Evolutionary conservation across 2,888 invertebrate species (phyloP).

Genomic region (Idaea straminata): DNA sequence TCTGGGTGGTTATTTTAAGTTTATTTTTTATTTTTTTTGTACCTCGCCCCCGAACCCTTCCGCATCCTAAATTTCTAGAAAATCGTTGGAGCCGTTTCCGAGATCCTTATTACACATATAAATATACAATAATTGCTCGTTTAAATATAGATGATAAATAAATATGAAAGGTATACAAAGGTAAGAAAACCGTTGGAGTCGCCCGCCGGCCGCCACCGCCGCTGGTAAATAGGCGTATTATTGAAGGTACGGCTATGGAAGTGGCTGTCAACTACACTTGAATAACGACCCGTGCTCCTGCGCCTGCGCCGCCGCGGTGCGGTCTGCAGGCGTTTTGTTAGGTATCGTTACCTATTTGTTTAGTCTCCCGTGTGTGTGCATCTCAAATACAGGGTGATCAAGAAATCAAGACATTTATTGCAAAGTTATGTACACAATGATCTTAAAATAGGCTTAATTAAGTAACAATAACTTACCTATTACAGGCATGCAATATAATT

Average conservation of each 20-base stretch:
- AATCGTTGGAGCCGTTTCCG: no score
- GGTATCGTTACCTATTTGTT: slow-evolving; percentile 55
- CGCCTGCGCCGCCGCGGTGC: neutral
- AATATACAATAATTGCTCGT: no score
- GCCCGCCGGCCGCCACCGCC: slow-evolving; percentile 38
- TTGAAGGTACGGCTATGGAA: slow-evolving; percentile 62
- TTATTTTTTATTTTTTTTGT: no score
- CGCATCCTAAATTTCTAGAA: no score
- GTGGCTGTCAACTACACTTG: slow-evolving; percentile 77
- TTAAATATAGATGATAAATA: no score
- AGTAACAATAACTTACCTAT: no score
- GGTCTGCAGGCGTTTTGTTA: slow-evolving; percentile 58
- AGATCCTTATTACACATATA: no score
- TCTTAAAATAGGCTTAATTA: neutral
- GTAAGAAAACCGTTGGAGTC: slow-evolving; percentile 9
- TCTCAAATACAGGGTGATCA: slow-evolving; percentile 17
- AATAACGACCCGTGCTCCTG: slow-evolving; percentile 79
- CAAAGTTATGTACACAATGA: no score
- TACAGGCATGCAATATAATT: no score
- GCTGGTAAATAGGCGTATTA: slow-evolving; percentile 75
- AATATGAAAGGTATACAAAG: neutral
- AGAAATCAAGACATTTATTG: no score
- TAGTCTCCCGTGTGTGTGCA: slow-evolving; percentile 32
- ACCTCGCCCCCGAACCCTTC: no score
- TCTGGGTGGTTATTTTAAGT: no score